A percentile compares a stretch with the other conserved stretches of the same genome.
Evolutionary conservation across 1,140 invertebrate species (phyloP).

Genomic region (Mya arenaria): DNA sequence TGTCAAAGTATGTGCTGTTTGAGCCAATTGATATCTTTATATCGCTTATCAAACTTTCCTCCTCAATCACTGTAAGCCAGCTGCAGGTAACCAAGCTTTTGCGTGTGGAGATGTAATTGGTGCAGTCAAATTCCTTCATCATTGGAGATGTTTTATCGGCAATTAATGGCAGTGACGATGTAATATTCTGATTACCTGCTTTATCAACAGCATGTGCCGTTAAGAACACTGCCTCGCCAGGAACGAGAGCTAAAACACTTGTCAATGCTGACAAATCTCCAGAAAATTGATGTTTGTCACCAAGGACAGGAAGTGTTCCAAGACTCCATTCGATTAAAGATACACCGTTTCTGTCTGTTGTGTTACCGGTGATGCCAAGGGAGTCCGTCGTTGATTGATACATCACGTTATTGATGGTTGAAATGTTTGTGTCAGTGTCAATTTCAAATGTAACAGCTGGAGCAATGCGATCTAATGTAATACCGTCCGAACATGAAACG

Average conservation of each 20-base stretch:
- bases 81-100: constrained; percentile 7
- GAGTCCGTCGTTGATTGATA: neutral
- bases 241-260: neutral
- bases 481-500: constrained; percentile 61
- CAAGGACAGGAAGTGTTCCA: neutral
- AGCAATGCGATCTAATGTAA: constrained; percentile 35
- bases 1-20: neutral
- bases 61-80: constrained; percentile 1
- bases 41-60: neutral
- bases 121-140: neutral
- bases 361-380: neutral
- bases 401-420: neutral
- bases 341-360: neutral
- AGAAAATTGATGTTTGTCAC: neutral
- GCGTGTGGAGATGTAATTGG: neutral
- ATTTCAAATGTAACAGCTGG: constrained; percentile 30
- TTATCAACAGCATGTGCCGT: neutral
- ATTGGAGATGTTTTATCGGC: neutral
- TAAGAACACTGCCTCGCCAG: constrained; percentile 3
- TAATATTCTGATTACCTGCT: neutral
- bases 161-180: neutral
- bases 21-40: neutral
- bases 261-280: neutral
- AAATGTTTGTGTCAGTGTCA: constrained; percentile 12
- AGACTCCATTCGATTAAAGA: neutral